phyloP scores from a whole-genome alignment of 2,888 invertebrate species.

The Anoplius nigerrimus region DNA sequence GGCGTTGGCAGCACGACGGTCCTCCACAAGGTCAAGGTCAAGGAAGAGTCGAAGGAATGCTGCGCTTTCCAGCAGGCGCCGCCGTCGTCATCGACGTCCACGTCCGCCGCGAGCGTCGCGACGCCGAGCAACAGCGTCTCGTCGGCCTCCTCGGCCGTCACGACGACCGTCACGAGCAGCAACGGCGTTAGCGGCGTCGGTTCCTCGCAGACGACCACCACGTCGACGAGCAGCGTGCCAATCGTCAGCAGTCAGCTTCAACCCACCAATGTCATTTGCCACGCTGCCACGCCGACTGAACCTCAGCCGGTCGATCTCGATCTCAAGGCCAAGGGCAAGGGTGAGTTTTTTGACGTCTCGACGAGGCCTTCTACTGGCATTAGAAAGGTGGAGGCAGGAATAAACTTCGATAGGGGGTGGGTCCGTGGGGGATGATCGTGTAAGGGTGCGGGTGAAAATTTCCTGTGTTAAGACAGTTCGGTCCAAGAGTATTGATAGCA shows the following conservation, averaged over 20 bases:
- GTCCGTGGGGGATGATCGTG: too few relatives aligned
- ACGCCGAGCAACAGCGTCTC: constrained; percentile 19
- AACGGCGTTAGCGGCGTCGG: constrained; percentile 30
- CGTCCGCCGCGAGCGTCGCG: constrained; percentile 23
- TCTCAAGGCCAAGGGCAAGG: constrained; percentile 63
- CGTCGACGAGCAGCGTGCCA: constrained; percentile 38
- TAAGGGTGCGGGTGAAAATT: too few relatives aligned
- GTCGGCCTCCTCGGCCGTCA: constrained; percentile 41
- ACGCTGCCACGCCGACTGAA: constrained; percentile 55
- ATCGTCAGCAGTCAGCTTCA: constrained; percentile 43
- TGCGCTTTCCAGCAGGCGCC: constrained; percentile 54
- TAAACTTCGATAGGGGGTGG: too few relatives aligned
- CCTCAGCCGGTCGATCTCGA: constrained; percentile 66
- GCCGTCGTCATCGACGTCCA: constrained; percentile 12
- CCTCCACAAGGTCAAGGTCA: constrained; percentile 70
- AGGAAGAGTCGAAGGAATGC: constrained; percentile 71
- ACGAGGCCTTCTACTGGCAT: too few relatives aligned
- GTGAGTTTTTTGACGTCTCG: constrained; percentile 40
- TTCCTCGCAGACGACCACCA: constrained; percentile 27
- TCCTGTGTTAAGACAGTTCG: too few relatives aligned
- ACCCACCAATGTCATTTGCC: constrained; percentile 58
- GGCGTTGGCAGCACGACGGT: constrained; percentile 56
- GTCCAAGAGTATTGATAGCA: too few relatives aligned
- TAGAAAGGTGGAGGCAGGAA: too few relatives aligned
- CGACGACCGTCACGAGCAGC: constrained; percentile 42